Percentiles rank a stretch among this genome's conserved stretches.
phyloP scores from a whole-genome alignment of 2,888 invertebrate species.

The Archips xylosteana region DNA sequence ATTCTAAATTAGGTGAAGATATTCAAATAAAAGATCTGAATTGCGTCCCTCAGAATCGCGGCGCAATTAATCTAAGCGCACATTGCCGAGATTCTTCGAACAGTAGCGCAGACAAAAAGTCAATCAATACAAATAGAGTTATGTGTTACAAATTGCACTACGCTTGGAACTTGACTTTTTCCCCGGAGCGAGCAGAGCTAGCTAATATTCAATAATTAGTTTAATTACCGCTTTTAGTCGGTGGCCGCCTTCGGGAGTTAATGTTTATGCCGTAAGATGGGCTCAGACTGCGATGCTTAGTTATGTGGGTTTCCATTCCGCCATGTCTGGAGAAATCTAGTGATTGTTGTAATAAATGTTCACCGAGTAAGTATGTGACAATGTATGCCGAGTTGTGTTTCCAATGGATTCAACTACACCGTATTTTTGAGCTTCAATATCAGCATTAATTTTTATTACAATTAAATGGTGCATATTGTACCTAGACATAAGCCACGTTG shows the following conservation, averaged over 20 bases:
- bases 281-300: slow-evolving; percentile 38
- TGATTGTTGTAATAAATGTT: slow-evolving; percentile 9
- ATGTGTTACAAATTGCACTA: slow-evolving; percentile 67
- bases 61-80: slow-evolving; percentile 36
- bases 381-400: background rate
- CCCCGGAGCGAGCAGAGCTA: slow-evolving; percentile 64
- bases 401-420: too few species aligned
- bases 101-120: slow-evolving; percentile 51
- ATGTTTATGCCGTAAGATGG: slow-evolving; percentile 49
- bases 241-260: slow-evolving; percentile 61
- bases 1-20: slow-evolving; percentile 29
- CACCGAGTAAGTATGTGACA: background rate
- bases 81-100: slow-evolving; percentile 34
- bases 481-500: too few species aligned
- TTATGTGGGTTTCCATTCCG: slow-evolving; percentile 15
- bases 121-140: slow-evolving; percentile 67
- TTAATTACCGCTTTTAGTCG: slow-evolving; percentile 79
- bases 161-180: slow-evolving; percentile 67
- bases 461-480: too few species aligned
- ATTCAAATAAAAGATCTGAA: slow-evolving; percentile 28
- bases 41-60: slow-evolving; percentile 18
- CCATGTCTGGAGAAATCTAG: slow-evolving; percentile 21
- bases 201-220: slow-evolving; percentile 81
- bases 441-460: too few species aligned
- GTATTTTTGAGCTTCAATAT: background rate